A percentile compares a stretch with the other conserved stretches of the same genome.
phyloP scores from a whole-genome alignment of 2,113 vertebrate species.

The Muntiacus reevesi region DNA sequence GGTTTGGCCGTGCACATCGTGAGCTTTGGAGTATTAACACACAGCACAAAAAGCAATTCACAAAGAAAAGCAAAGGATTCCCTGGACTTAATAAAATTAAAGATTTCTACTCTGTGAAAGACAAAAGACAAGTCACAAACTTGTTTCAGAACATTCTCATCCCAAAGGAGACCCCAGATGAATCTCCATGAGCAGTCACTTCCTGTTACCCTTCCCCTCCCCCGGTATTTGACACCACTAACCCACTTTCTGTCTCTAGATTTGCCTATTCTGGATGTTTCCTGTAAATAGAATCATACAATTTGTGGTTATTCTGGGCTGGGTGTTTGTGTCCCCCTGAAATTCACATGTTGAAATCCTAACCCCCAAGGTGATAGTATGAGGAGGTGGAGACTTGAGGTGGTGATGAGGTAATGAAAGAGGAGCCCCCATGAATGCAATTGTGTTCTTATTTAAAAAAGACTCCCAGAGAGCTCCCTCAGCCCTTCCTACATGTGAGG shows the following conservation, averaged over 20 bases:
- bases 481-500: background rate
- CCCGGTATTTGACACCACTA: background rate
- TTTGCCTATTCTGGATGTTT: background rate
- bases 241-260: background rate
- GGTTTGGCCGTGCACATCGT: background rate
- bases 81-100: background rate
- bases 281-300: background rate
- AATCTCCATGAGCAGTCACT: background rate
- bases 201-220: background rate
- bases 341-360: background rate
- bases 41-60: background rate
- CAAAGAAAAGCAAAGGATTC: background rate
- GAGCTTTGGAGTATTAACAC: background rate
- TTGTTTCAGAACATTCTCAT: background rate
- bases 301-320: background rate
- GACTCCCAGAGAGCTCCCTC: background rate
- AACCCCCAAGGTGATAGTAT: background rate
- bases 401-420: background rate
- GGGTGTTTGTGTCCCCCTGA: background rate
- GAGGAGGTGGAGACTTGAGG: background rate
- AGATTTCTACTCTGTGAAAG: background rate
- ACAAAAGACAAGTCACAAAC: background rate
- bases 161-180: background rate
- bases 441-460: background rate
- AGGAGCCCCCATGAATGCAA: background rate